phyloP scores from a whole-genome alignment of 2,888 invertebrate species.

The Hyalella azteca region DNA sequence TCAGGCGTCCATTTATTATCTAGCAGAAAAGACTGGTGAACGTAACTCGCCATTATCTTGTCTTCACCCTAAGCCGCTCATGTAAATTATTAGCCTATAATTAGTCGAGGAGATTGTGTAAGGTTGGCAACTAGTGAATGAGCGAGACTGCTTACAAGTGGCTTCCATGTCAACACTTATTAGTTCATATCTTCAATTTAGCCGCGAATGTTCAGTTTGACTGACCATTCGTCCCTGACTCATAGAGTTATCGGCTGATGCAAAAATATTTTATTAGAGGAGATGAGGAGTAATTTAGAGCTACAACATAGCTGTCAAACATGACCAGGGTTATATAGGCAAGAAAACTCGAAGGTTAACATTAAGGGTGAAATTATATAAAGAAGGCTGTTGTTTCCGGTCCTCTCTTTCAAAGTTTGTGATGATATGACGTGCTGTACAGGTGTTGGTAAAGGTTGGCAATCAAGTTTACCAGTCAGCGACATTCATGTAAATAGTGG shows the following conservation, averaged over 20 bases:
- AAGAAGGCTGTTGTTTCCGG: too few relatives aligned
- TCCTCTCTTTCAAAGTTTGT: too few relatives aligned
- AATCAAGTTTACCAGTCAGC: too few relatives aligned
- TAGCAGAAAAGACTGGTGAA: conserved; percentile 24
- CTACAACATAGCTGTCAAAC: too few relatives aligned
- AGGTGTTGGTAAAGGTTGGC: too few relatives aligned
- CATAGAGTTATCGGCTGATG: not conserved
- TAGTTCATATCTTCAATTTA: conserved; percentile 6
- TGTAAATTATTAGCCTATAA: conserved; percentile 36
- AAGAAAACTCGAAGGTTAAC: too few relatives aligned
- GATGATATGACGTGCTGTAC: too few relatives aligned
- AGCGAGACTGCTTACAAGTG: conserved; percentile 31
- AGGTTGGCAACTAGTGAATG: conserved; percentile 35
- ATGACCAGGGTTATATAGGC: too few relatives aligned
- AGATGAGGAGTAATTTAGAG: too few relatives aligned
- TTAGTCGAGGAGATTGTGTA: conserved; percentile 34
- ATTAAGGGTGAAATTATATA: too few relatives aligned
- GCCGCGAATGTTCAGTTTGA: conserved; percentile 18
- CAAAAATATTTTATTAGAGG: conserved; percentile 2
- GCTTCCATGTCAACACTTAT: conserved; percentile 33
- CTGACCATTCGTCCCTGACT: conserved; percentile 21
- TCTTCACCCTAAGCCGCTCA: conserved; percentile 31
- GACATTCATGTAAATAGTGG: too few relatives aligned
- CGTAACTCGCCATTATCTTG: conserved; percentile 36
- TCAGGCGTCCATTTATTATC: conserved; percentile 33